A percentile compares a stretch with the other conserved stretches of the same genome.
These are phyloP conservation scores for Nycticorax nycticorax DNA, from an alignment of 2,113 vertebrate genomes.

Conservation along the genomic window DNA sequence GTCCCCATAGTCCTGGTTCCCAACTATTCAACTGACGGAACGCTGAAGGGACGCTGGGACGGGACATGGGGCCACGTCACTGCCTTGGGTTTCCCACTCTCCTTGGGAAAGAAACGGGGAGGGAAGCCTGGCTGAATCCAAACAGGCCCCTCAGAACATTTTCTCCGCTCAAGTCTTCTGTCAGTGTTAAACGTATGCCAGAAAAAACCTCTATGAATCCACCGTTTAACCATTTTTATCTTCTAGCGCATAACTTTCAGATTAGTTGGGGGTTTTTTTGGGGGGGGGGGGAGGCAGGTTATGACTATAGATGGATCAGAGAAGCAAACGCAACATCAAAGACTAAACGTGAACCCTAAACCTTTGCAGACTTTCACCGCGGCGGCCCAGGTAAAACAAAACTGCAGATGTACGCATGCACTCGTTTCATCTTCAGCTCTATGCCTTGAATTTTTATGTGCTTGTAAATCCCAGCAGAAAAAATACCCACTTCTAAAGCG, in stretches of 20 bases:
- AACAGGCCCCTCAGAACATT: neutral
- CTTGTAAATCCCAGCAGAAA: slow-evolving; percentile 11
- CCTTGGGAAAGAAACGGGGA: neutral
- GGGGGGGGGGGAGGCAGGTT: fast-evolving
- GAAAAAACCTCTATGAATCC: neutral
- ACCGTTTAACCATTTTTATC: neutral
- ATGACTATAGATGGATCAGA: neutral
- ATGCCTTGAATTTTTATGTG: neutral
- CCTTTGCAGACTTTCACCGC: neutral
- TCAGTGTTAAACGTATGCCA: neutral
- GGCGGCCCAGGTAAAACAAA: neutral
- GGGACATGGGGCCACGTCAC: neutral
- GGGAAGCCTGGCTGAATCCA: neutral
- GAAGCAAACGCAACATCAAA: neutral
- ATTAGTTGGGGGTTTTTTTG: too few species aligned
- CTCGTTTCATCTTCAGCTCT: neutral
- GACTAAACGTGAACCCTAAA: neutral
- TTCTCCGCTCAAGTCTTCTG: neutral
- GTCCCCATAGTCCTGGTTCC: neutral
- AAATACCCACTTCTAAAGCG: neutral
- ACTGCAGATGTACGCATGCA: neutral
- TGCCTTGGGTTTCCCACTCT: neutral
- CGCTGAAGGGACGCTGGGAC: neutral
- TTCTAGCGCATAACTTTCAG: neutral
- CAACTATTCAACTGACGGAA: too few species aligned